These are phyloP conservation scores for Exocentrus adspersus DNA, from an alignment of 2,888 invertebrate genomes.

Conservation along the genomic window DNA sequence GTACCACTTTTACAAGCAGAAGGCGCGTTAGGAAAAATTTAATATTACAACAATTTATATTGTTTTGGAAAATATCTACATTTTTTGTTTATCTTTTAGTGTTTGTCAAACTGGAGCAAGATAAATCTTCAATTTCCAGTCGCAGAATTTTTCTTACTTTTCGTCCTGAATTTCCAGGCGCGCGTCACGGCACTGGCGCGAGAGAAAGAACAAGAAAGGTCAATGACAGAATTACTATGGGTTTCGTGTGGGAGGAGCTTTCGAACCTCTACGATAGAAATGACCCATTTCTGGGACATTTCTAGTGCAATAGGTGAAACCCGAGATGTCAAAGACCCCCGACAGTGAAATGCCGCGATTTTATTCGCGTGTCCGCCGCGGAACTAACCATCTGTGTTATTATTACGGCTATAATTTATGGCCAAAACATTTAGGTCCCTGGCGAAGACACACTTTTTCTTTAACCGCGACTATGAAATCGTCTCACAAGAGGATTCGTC, in stretches of 20 bases:
- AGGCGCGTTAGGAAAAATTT: too few relatives aligned
- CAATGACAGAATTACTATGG: slow-evolving; percentile 41
- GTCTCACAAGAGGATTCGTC: background rate
- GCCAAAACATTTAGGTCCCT: background rate
- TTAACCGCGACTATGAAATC: background rate
- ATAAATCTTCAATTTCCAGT: too few relatives aligned
- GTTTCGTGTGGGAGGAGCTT: slow-evolving; percentile 48
- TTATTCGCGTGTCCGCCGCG: slow-evolving; percentile 27
- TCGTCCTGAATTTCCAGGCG: background rate
- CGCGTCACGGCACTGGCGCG: slow-evolving; percentile 15
- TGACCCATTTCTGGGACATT: slow-evolving; percentile 49
- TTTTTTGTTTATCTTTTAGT: too few relatives aligned
- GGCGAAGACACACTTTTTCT: slow-evolving; percentile 1
- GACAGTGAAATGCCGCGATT: slow-evolving; percentile 52
- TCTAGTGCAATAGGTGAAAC: slow-evolving; percentile 56
- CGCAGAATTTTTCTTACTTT: too few relatives aligned
- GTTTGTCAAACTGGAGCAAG: too few relatives aligned
- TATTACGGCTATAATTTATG: slow-evolving; percentile 8
- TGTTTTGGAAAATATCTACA: too few relatives aligned
- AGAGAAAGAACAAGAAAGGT: slow-evolving; percentile 42
- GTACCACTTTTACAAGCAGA: too few relatives aligned
- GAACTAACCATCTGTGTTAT: slow-evolving; percentile 15
- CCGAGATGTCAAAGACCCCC: slow-evolving; percentile 53
- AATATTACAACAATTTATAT: too few relatives aligned
- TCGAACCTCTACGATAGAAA: slow-evolving; percentile 39